Evolutionary conservation across 2,888 invertebrate genomes (phyloP).

Genomic region (Heliconius hortense): DNA sequence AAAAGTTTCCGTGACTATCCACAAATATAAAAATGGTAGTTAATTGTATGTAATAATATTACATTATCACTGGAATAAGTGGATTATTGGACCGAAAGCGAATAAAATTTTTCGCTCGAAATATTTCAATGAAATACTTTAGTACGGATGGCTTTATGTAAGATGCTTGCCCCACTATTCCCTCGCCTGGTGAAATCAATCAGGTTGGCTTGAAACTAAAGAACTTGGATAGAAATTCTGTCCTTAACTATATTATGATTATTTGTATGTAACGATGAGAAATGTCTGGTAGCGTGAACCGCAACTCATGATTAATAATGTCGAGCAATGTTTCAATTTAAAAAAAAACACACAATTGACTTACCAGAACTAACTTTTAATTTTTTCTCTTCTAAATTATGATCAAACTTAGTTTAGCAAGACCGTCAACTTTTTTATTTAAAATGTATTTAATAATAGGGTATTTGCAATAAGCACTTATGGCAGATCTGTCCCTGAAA

Average conservation of each 20-base stretch:
- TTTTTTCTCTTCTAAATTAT: no score
- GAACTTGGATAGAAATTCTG: conserved; percentile 27
- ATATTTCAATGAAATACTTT: conserved; percentile 46
- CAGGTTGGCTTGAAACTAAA: conserved; percentile 28
- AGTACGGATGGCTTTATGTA: conserved; percentile 28
- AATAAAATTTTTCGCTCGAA: conserved; percentile 68
- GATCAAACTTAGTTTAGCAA: no score
- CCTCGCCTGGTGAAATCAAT: conserved; percentile 27
- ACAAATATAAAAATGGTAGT: conserved; percentile 12
- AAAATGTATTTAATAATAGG: no score
- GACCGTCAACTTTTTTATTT: no score
- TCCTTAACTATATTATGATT: conserved; percentile 27
- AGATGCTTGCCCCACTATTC: conserved; percentile 25
- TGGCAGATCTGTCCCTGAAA: not conserved
- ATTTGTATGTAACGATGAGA: conserved; percentile 28
- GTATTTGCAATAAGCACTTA: no score
- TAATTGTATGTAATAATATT: conserved; percentile 46
- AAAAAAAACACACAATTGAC: no score
- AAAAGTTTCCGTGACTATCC: conserved; percentile 2
- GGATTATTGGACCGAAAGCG: conserved; percentile 65
- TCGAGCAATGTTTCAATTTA: no score
- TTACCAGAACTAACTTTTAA: no score
- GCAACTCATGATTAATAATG: not conserved
- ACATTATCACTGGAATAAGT: conserved; percentile 60
- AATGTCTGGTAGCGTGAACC: not conserved